Conservation (phyloP, 2,797 vertebrate species). For the Periparus ater region DNA sequence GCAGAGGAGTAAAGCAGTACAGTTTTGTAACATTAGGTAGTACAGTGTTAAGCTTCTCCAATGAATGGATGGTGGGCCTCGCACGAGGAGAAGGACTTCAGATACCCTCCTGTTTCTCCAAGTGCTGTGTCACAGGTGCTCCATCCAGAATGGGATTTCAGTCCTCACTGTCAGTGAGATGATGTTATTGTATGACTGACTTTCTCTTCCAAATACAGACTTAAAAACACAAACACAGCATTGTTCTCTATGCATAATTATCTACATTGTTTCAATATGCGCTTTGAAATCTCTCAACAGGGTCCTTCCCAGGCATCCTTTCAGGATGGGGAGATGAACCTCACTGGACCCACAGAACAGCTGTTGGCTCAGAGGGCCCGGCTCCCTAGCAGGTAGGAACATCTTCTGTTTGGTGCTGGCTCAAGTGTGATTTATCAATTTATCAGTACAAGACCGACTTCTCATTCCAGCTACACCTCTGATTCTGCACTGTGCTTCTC, state of each 20-base stretch:
- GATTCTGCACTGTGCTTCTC: background rate
- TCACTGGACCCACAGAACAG: conserved; percentile 57
- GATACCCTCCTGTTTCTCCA: background rate
- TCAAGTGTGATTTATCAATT: background rate
- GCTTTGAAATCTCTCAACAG: conserved; percentile 69
- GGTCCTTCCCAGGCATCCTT: conserved; percentile 59
- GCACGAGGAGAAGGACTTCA: background rate
- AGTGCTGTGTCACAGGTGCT: background rate
- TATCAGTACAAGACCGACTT: background rate
- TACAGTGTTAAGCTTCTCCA: background rate
- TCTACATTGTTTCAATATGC: background rate
- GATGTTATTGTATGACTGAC: background rate
- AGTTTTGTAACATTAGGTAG: background rate
- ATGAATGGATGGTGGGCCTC: background rate
- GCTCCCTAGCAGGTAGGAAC: conserved; percentile 70
- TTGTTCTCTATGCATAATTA: background rate
- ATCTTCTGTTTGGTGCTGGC: background rate
- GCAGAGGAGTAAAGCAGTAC: background rate
- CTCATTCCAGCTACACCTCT: background rate
- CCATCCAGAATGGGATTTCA: background rate
- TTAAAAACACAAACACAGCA: background rate
- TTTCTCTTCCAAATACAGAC: background rate
- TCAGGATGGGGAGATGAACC: conserved; percentile 70
- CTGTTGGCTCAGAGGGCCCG: conserved; percentile 51
- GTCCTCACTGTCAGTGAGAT: background rate